These are phyloP conservation scores for Aeoliscus strigatus DNA, from an alignment of 2,797 vertebrate species.

Conservation along the genomic window DNA sequence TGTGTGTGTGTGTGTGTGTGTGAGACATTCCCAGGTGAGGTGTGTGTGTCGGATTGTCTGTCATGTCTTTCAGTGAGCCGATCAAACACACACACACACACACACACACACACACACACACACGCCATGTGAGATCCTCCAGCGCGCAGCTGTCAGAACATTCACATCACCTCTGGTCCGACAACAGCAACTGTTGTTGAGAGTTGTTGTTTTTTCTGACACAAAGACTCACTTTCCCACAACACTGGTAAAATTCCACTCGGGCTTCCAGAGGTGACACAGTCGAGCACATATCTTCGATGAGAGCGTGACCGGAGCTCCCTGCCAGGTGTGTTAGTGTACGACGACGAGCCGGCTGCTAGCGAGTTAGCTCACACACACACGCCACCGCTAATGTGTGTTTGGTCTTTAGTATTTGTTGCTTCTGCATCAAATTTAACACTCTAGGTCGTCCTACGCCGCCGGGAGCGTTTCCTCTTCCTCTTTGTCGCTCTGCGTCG, in stretches of 20 bases:
- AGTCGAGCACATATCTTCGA: too few relatives aligned
- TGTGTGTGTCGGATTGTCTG: conserved; percentile 43
- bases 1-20: conserved; percentile 19
- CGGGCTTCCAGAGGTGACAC: conserved; percentile 9
- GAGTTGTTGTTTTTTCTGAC: conserved; percentile 2
- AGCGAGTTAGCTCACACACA: too few relatives aligned
- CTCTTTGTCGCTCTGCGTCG: too few relatives aligned
- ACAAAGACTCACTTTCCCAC: conserved; percentile 33
- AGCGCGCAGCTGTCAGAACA: conserved; percentile 31
- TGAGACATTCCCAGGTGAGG: conserved; percentile 54
- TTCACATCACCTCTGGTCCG: conserved; percentile 17
- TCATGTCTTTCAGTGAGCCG: conserved; percentile 42
- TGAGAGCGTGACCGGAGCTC: too few relatives aligned
- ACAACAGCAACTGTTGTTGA: conserved; percentile 31
- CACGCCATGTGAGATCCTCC: conserved; percentile 17
- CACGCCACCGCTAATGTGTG: too few relatives aligned
- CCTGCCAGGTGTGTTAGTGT: too few relatives aligned
- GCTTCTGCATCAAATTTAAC: too few relatives aligned
- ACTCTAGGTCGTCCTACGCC: too few relatives aligned
- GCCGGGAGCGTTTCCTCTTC: too few relatives aligned
- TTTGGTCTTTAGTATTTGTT: too few relatives aligned
- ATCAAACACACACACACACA: conserved; percentile 18
- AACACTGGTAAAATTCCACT: conserved; percentile 55
- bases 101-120: conserved; percentile 13
- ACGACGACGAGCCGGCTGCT: too few relatives aligned